A percentile compares a stretch with the other conserved stretches of the same genome.
These are phyloP conservation scores for Hemicentrotus pulcherrimus DNA, from an alignment of 35 echinoderm and acorn worm genomes.

Conservation along the genomic window DNA sequence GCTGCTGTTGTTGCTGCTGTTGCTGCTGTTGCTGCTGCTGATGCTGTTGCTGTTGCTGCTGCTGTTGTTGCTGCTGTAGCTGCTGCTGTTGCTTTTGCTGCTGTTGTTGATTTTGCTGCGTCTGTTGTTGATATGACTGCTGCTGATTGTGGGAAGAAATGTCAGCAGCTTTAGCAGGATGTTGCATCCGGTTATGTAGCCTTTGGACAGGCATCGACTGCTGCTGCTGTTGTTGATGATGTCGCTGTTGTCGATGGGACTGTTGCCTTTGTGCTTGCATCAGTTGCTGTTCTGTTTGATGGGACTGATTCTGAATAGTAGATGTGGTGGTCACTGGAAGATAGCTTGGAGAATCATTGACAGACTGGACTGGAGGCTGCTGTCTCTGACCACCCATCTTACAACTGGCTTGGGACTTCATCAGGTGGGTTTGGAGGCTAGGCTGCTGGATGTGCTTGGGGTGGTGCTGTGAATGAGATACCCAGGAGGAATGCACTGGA, in stretches of 20 bases:
- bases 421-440: background rate
- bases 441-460: background rate
- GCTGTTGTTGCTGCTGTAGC: background rate
- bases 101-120: background rate
- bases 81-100: background rate
- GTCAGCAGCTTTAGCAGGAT: background rate
- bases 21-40: background rate
- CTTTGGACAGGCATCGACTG: background rate
- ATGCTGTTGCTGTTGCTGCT: background rate
- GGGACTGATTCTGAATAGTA: background rate
- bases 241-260: slow-evolving; percentile 41
- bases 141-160: background rate
- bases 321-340: slow-evolving; percentile 2
- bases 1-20: background rate
- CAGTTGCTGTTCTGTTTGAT: slow-evolving; percentile 22
- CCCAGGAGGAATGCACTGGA: background rate
- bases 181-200: background rate
- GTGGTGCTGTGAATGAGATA: background rate
- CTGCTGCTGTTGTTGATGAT: slow-evolving; percentile 16
- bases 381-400: background rate
- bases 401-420: background rate
- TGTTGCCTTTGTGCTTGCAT: slow-evolving; percentile 35
- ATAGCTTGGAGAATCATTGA: background rate
- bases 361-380: slow-evolving; percentile 13
- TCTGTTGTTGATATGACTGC: background rate